Percentiles rank a stretch among this genome's conserved stretches.
These are phyloP conservation scores for Branchipolynoe longqiensis DNA, from an alignment of 2,888 invertebrate genomes.

Conservation along the genomic window DNA sequence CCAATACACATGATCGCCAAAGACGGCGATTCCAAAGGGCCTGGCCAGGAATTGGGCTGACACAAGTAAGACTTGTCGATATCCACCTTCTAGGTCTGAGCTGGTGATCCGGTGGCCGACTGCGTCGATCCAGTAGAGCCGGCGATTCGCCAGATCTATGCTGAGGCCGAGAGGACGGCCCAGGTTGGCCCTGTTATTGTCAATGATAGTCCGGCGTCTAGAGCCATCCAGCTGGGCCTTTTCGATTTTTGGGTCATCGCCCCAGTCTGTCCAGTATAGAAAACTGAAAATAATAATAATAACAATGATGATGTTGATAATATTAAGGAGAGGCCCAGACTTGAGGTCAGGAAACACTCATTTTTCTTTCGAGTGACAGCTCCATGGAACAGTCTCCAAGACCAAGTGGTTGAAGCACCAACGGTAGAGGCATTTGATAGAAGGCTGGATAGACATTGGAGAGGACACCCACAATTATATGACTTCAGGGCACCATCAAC, in stretches of 20 bases:
- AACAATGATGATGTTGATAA: too few relatives aligned
- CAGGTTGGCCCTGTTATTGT: conserved; percentile 49
- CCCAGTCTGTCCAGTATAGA: conserved; percentile 11
- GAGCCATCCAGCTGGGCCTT: conserved; percentile 57
- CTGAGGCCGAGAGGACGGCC: conserved; percentile 67
- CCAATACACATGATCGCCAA: conserved; percentile 83
- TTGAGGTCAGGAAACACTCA: too few relatives aligned
- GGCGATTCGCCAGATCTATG: conserved; percentile 90
- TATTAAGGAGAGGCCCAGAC: too few relatives aligned
- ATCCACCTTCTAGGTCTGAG: conserved; percentile 92
- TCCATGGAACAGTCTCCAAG: too few relatives aligned
- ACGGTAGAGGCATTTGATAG: too few relatives aligned
- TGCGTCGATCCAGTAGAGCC: conserved; percentile 98
- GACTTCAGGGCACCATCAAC: too few relatives aligned
- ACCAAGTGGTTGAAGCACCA: too few relatives aligned
- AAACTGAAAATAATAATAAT: too few relatives aligned
- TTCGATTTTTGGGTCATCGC: conserved; percentile 33
- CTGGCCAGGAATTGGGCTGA: conserved; percentile 89
- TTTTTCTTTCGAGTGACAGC: too few relatives aligned
- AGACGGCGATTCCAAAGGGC: conserved; percentile 98
- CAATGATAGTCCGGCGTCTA: conserved; percentile 47
- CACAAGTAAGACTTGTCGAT: conserved; percentile 85
- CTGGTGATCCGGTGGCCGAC: conserved; percentile 94
- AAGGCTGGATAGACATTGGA: too few relatives aligned
- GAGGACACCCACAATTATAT: too few relatives aligned